Conservation (phyloP, 2,113 vertebrate genomes). For the Pogona vitticeps region DNA sequence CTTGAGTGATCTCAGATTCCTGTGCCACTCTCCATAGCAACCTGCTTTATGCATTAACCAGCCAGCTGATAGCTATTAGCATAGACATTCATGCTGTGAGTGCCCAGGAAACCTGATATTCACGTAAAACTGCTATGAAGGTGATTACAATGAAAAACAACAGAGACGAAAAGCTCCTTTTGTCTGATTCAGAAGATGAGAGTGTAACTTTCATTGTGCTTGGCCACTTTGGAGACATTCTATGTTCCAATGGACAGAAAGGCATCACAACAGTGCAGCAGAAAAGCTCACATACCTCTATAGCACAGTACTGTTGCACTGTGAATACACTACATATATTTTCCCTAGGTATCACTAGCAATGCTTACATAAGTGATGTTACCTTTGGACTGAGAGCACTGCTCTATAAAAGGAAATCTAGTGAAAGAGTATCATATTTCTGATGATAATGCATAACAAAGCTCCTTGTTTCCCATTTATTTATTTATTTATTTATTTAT, state of each 20-base stretch:
- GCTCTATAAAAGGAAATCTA: conserved; percentile 27
- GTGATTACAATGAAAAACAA: conserved; percentile 27
- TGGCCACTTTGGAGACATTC: not conserved
- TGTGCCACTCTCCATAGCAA: conserved; percentile 55
- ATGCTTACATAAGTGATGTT: not conserved
- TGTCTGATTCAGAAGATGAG: not conserved
- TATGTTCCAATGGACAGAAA: not conserved
- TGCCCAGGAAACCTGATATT: not conserved
- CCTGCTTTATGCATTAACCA: conserved; percentile 53
- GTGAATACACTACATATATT: not conserved
- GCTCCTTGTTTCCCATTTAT: not conserved
- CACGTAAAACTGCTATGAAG: conserved; percentile 2
- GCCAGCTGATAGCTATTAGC: conserved; percentile 46
- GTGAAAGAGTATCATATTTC: conserved; percentile 57
- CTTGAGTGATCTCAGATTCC: conserved; percentile 49
- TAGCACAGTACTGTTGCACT: not conserved
- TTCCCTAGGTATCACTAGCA: not conserved
- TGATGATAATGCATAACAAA: not conserved
- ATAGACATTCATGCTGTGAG: conserved; percentile 1
- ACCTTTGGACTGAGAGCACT: not conserved
- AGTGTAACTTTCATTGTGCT: not conserved
- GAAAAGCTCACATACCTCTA: not conserved
- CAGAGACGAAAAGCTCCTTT: not conserved
- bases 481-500: too few species aligned
- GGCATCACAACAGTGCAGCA: not conserved